Evolutionary conservation across 2,113 vertebrate genomes (phyloP).

Genomic region (Formicarius rufipectus): DNA sequence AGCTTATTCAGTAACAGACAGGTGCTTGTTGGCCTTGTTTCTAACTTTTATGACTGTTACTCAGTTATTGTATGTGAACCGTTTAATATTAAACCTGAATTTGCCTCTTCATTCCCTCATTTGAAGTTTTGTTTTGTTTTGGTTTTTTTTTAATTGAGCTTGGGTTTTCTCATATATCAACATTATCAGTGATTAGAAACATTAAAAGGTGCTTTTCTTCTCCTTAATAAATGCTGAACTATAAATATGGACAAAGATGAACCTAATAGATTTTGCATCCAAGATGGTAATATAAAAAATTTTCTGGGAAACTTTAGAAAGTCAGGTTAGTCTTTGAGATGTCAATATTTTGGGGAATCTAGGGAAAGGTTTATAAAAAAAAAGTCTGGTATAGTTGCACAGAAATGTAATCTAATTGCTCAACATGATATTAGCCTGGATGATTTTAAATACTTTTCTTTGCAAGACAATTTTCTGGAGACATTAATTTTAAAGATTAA

Average conservation of each 20-base stretch:
- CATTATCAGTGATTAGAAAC: background rate
- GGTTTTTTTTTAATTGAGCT: background rate
- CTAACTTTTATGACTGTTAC: background rate
- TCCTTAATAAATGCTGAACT: background rate
- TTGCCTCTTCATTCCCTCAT: background rate
- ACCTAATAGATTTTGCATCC: background rate
- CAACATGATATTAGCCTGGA: background rate
- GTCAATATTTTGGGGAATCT: background rate
- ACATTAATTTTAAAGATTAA: background rate
- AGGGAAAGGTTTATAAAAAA: background rate
- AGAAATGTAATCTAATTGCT: background rate
- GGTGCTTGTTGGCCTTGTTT: background rate
- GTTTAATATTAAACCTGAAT: background rate
- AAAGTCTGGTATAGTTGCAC: background rate
- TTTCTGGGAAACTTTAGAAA: background rate
- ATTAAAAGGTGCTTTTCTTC: background rate
- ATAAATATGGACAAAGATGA: background rate
- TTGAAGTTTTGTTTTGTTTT: background rate
- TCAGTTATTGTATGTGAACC: background rate
- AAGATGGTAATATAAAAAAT: background rate
- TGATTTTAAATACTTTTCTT: background rate
- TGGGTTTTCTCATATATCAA: background rate
- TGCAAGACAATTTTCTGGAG: background rate
- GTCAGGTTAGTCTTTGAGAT: background rate
- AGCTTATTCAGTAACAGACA: background rate